Evolutionary conservation across 2,113 vertebrate genomes (phyloP), one percentile per base, ranked within the genome.

Genomic region (Albula glossodonta): DNA sequence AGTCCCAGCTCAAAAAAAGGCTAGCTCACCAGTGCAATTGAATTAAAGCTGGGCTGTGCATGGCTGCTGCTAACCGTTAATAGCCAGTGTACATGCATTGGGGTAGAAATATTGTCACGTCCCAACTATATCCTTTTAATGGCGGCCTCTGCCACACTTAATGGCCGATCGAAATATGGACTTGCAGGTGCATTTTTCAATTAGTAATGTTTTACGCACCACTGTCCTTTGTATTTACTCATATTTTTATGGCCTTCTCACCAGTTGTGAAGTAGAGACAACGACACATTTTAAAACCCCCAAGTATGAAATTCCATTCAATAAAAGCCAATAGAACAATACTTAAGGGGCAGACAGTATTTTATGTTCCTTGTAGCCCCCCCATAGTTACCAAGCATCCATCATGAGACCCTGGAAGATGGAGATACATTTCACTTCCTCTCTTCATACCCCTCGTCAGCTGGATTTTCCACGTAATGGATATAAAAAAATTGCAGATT

Each of bases 391-490:
- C 84, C 78, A 83, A 70, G 87, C 93, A 93, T 95, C 91, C 93
- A 93, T 95, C 94, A 94, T 87, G n/a, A 60, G 84, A 88, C 86
- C 80, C 86, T 81, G 78, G 87, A 86, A 70, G 87, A 92, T 90
- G 41, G 77, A 86, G 87, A 91, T 90, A 86, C 92, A 93, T 92
- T 91, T 89, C 80, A 86, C 91, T 92, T 94, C 87, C 88, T 90
- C 88, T 90, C 90, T 86, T 92, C 92, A 84, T 89, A 87, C 92
- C 93, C 93, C 90, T 90, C 92, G 91, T 94, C 95, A 95, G 94
- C 94, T 94, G 87, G 92, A 93, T 94, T 95, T 94, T 93, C 91
- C 87, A 94, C 89, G 89, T 94, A 95, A 94, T 94, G 91, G 93
- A 93, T 92, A 91, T 94, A 90, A 89, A 94, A 88, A 95, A 95